Conservation (phyloP, 1,140 invertebrate genomes). For the Dendroctonus valens region DNA sequence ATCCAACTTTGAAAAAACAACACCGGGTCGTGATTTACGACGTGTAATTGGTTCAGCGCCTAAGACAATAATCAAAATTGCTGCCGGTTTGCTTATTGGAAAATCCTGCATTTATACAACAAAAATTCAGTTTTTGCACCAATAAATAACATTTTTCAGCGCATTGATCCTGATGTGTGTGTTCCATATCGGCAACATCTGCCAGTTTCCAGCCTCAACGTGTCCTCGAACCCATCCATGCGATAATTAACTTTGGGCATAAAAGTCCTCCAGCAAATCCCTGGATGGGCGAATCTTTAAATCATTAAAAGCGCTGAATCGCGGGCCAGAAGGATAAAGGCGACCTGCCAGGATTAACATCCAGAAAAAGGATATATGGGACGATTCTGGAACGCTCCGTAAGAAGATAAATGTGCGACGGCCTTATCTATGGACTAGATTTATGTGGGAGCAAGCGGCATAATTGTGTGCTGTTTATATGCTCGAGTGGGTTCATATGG, state of each 20-base stretch:
- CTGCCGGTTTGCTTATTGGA: too few species aligned
- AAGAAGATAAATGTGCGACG: constrained; percentile 39
- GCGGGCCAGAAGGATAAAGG: constrained; percentile 30
- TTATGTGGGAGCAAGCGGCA: constrained; percentile 39
- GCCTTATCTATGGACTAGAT: constrained; percentile 37
- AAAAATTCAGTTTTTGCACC: too few species aligned
- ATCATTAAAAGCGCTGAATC: constrained; percentile 41
- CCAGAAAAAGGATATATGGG: constrained; percentile 39
- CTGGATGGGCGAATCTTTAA: constrained; percentile 28
- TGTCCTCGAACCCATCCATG: not conserved
- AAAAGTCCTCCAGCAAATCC: constrained; percentile 5
- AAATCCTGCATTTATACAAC: too few species aligned
- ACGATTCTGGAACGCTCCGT: constrained; percentile 34
- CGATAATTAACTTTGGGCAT: constrained; percentile 9
- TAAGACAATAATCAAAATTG: constrained; percentile 18
- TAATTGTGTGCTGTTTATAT: constrained; percentile 41
- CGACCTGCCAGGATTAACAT: constrained; percentile 40
- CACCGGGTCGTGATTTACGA: constrained; percentile 6
- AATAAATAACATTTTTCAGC: too few species aligned
- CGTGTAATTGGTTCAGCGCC: constrained; percentile 14
- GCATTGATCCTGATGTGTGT: too few species aligned
- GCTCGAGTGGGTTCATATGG: constrained; percentile 18
- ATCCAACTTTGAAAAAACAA: constrained; percentile 13
- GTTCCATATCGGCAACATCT: too few species aligned
- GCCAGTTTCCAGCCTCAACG: too few species aligned